Evolutionary conservation across 2,888 invertebrate genomes (phyloP).

Genomic region (Diarsia brunnea): DNA sequence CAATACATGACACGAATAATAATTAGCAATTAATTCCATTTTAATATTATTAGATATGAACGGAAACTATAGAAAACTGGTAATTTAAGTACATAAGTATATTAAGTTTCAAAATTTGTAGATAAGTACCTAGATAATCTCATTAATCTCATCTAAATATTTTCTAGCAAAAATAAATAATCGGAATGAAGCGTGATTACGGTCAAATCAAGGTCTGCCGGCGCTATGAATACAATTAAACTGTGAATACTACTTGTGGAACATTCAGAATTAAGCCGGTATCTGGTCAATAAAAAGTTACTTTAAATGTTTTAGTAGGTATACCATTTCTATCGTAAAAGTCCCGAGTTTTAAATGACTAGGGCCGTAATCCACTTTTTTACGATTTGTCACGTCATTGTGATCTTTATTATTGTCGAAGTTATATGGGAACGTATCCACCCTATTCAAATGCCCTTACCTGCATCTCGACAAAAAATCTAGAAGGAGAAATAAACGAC

Average conservation of each 20-base stretch:
- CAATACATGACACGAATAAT: conserved; percentile 1
- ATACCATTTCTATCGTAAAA: conserved; percentile 20
- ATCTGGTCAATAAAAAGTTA: conserved; percentile 35
- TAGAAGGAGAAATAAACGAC: conserved; percentile 22
- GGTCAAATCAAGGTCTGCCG: conserved; percentile 27
- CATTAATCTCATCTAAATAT: conserved; percentile 41
- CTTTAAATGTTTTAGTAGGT: conserved; percentile 14
- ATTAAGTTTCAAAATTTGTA: neutral
- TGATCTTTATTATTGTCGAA: neutral
- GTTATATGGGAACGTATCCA: conserved; percentile 3
- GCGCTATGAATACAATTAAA: conserved; percentile 53
- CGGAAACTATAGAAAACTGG: conserved; percentile 10
- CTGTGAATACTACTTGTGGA: conserved; percentile 17
- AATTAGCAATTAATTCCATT: conserved; percentile 6
- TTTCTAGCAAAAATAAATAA: conserved; percentile 33
- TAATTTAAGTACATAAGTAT: too few relatives aligned
- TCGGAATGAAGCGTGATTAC: conserved; percentile 31
- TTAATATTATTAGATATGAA: neutral
- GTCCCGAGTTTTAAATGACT: neutral
- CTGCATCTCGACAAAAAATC: conserved; percentile 54
- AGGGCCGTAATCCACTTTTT: conserved; percentile 29
- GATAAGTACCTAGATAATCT: neutral
- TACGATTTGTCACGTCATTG: conserved; percentile 44
- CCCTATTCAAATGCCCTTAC: conserved; percentile 38
- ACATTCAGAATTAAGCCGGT: conserved; percentile 40